A percentile compares a stretch with the other conserved stretches of the same genome.
Conservation (phyloP, 1,140 invertebrate species). For the Pogonognathellus flavescens region DNA sequence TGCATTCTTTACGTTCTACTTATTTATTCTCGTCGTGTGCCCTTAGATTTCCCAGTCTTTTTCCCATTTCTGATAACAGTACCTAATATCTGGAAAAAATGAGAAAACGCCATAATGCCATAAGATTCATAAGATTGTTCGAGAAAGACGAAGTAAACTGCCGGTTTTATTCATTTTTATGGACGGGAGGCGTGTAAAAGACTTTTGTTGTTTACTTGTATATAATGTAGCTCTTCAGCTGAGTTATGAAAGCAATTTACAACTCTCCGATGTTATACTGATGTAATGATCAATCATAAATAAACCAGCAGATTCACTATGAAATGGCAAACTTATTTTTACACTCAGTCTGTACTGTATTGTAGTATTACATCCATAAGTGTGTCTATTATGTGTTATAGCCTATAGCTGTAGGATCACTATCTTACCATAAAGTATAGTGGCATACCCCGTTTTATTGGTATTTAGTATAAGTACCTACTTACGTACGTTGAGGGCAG, state of each 20-base stretch:
- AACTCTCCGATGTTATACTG: neutral
- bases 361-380: too few relatives aligned
- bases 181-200: neutral
- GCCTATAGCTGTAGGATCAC: too few relatives aligned
- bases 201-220: neutral
- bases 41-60: neutral
- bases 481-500: too few relatives aligned
- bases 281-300: neutral
- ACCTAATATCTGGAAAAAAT: too few relatives aligned
- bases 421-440: too few relatives aligned
- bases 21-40: too few relatives aligned
- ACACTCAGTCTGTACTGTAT: too few relatives aligned
- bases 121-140: neutral
- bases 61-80: neutral
- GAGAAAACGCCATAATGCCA: too few relatives aligned
- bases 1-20: neutral
- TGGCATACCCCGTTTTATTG: too few relatives aligned
- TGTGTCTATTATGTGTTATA: too few relatives aligned
- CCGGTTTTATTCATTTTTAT: slow-evolving; percentile 20
- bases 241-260: slow-evolving; percentile 1
- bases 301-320: neutral
- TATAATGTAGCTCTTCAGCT: neutral
- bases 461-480: too few relatives aligned
- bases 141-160: neutral
- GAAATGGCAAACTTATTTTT: too few relatives aligned